Conservation (phyloP, 2,797 vertebrate species). For the Sebastes paucispinis region DNA sequence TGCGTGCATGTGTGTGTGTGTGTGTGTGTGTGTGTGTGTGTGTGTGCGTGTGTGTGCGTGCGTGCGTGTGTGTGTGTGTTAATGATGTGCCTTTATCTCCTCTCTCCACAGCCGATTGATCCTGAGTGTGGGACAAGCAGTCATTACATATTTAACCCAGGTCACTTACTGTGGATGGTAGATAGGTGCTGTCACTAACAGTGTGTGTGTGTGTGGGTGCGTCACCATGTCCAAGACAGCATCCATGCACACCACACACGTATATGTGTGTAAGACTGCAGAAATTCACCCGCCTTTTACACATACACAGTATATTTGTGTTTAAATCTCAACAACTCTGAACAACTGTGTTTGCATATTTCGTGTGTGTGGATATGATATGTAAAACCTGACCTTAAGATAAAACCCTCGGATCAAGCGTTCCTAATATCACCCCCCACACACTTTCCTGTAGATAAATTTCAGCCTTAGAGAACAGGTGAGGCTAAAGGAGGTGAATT, state of each 20-base stretch:
- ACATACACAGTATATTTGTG: conserved; percentile 1
- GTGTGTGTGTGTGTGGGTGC: background rate
- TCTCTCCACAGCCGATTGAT: conserved; percentile 79
- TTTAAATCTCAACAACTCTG: conserved; percentile 17
- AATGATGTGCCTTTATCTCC: conserved; percentile 81
- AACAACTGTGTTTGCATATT: conserved; percentile 28
- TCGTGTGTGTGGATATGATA: conserved; percentile 59
- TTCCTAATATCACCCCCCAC: conserved; percentile 70
- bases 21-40: background rate
- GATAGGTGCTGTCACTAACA: conserved; percentile 73
- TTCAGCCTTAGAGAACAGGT: conserved; percentile 72
- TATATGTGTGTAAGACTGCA: background rate
- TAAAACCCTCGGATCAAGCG: conserved; percentile 65
- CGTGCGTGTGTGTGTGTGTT: conserved; percentile 3
- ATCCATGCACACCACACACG: background rate
- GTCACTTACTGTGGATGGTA: conserved; percentile 77
- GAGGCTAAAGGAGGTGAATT: conserved; percentile 52
- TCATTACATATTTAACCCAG: conserved; percentile 81
- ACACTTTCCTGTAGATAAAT: conserved; percentile 56
- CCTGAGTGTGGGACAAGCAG: conserved; percentile 79
- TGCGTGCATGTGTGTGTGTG: background rate
- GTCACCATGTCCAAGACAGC: background rate
- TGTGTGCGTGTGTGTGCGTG: background rate
- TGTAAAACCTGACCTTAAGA: conserved; percentile 83
- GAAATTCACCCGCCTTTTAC: conserved; percentile 12